phyloP scores from a whole-genome alignment of 2,113 vertebrate genomes.

The Phaethornis superciliosus region DNA sequence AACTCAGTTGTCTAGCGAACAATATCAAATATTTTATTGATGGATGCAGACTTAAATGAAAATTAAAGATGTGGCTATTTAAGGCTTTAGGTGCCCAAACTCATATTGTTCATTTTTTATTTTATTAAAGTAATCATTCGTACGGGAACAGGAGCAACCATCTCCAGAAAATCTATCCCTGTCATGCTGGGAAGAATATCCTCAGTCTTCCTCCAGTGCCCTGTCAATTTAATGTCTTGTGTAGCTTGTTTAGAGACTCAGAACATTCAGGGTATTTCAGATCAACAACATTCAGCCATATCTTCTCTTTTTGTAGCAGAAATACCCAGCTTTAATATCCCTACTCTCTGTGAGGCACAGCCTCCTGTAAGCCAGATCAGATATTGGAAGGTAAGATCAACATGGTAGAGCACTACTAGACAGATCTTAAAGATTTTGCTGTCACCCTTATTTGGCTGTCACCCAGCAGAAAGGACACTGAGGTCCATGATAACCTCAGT shows the following conservation, averaged over 20 bases:
- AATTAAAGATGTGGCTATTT: slow-evolving; percentile 54
- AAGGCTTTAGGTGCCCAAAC: slow-evolving; percentile 55
- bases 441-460: neutral
- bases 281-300: neutral
- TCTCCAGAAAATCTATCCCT: slow-evolving; percentile 55
- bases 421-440: neutral
- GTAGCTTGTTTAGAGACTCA: neutral
- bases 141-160: slow-evolving; percentile 53
- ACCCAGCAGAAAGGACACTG: neutral
- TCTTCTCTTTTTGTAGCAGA: neutral
- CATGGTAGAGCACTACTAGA: neutral
- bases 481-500: accelerated
- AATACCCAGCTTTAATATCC: neutral
- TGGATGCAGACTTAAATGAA: slow-evolving; percentile 64
- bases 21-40: slow-evolving; percentile 66
- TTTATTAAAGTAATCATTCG: slow-evolving; percentile 53
- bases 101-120: slow-evolving; percentile 41
- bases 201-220: neutral
- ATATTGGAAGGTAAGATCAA: neutral
- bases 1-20: slow-evolving; percentile 43
- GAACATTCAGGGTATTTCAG: neutral
- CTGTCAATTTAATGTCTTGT: neutral
- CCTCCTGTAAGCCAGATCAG: neutral
- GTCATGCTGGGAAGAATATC: slow-evolving; percentile 49
- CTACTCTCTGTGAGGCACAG: neutral